Base-by-base conservation (phyloP, 2,888 invertebrate genomes). In the Brachynemurus nebulosus region DNA sequence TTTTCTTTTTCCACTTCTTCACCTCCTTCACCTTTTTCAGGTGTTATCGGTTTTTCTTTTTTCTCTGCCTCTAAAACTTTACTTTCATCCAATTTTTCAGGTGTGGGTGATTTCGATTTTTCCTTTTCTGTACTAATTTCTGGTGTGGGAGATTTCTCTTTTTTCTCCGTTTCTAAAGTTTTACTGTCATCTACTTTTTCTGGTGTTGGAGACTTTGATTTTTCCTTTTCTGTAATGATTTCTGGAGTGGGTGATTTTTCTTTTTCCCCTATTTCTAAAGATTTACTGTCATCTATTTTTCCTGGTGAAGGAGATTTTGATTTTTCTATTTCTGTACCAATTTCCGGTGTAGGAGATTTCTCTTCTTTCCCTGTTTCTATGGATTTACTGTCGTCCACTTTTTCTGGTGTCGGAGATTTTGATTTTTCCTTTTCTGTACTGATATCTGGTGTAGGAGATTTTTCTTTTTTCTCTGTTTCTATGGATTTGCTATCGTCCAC, bases 1-100 rank as follows among this genome's bases (percentile, higher is more conserved):
- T 57, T 62, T 40, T 60, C 61, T 52, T 4, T 57, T 36, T 16
- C 19, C 17, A 39, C 39, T 21, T 35, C 33, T 40, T 41, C 37
- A 16, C 30, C 21, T 17, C 25, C 36, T 11, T 39, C 16, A 20
- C 17, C 25, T 8, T 9, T 42, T 16, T 50, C 46, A 5, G 45
- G 47, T 3, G 47, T 45, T 35, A 40, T 44, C 30, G 17, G 16
- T 17, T 17, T 14, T 30, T 12, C n/a, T 16, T 30, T 17, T 27
- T 17, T 21, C 25, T 40, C 17, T 21, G 20, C 14, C 14, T 17
- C 40, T 4, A 25, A 21, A 25, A 12, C 21, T 37, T 12, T 20
- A n/a, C 21, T 27, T 5, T 30, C 30, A 39, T 40, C 37, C 23
- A 44, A 39, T 36, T 45, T 39, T 40, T 49, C 46, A 23, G 42